phyloP scores from a whole-genome alignment of 2,888 invertebrate genomes.

The Panzeria rudis region DNA sequence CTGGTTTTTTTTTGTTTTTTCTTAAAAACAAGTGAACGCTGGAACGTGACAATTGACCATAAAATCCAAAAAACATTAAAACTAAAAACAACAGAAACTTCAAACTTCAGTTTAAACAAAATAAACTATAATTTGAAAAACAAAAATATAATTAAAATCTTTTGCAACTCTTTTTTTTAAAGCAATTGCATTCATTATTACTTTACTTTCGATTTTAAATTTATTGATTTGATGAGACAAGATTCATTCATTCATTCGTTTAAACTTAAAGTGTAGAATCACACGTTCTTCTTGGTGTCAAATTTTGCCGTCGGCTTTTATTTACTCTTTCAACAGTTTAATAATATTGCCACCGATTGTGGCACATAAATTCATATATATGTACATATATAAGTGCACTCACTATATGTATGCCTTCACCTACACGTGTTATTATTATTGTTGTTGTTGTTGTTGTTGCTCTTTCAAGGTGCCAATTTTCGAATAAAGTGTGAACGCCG shows the following conservation, averaged over 20 bases:
- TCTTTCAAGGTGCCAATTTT: conserved; percentile 60
- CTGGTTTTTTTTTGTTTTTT: background rate
- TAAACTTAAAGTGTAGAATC: conserved; percentile 1
- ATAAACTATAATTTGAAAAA: background rate
- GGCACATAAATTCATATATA: conserved; percentile 17
- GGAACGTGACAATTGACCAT: conserved; percentile 71
- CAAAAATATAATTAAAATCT: conserved; percentile 23
- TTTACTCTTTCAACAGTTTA: conserved; percentile 68
- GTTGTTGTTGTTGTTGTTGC: conserved; percentile 32
- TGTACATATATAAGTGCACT: background rate
- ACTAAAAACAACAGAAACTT: background rate
- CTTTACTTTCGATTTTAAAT: conserved; percentile 1
- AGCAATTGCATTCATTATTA: background rate
- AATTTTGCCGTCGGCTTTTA: conserved; percentile 69
- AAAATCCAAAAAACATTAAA: conserved; percentile 29
- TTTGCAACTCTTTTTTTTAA: background rate
- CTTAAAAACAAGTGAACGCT: conserved; percentile 54
- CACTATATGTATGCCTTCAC: background rate
- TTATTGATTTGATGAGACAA: conserved; percentile 40
- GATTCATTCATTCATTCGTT: conserved; percentile 19
- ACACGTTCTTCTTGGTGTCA: conserved; percentile 64
- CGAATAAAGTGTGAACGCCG: conserved; percentile 65
- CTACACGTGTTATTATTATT: conserved; percentile 19
- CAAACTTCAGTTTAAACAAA: background rate
- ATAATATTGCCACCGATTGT: conserved; percentile 68